Evolutionary conservation across 2,113 vertebrate genomes (phyloP).

Genomic region (Onychorhynchus coronatus): DNA sequence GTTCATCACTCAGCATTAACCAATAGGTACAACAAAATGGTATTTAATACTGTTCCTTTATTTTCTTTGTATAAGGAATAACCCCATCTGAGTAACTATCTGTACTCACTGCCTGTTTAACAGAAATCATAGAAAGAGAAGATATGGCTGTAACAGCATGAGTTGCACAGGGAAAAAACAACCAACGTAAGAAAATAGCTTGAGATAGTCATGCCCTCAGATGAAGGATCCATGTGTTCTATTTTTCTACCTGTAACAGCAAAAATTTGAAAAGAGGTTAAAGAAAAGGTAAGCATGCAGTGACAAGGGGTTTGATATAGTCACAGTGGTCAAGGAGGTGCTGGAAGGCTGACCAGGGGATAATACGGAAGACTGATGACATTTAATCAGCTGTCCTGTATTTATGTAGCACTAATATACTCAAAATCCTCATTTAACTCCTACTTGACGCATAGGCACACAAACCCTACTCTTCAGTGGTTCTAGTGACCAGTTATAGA

Average conservation of each 20-base stretch:
- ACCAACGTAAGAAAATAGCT: background rate
- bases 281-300: background rate
- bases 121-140: background rate
- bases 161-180: background rate
- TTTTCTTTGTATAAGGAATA: background rate
- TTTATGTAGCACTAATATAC: background rate
- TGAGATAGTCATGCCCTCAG: background rate
- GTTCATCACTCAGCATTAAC: background rate
- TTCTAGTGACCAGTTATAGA: background rate
- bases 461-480: background rate
- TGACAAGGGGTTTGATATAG: background rate
- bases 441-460: background rate
- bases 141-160: background rate
- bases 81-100: background rate
- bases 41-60: background rate
- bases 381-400: background rate
- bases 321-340: background rate
- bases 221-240: background rate
- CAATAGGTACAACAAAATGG: background rate
- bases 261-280: background rate
- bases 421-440: background rate
- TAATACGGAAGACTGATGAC: background rate
- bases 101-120: background rate
- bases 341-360: background rate
- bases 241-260: background rate